Evolutionary conservation across 2,113 vertebrate genomes (phyloP), one percentile per base, ranked within the genome.

Genomic region (Fulmarus glacialis): DNA sequence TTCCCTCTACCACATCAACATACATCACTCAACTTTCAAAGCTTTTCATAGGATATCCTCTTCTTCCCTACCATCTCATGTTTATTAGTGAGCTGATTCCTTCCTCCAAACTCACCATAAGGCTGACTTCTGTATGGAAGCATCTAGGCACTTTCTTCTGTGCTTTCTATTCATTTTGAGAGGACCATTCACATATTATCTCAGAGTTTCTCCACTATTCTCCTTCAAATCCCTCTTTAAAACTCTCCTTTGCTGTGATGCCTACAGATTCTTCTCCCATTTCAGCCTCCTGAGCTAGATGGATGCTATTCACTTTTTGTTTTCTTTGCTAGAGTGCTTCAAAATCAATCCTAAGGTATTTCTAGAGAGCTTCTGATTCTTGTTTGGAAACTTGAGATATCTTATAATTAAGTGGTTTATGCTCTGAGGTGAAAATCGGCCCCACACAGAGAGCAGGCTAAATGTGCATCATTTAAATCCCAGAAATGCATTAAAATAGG

Each of bases 371-470:
- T 55, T 66, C 67, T 94, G 50, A 93, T 87, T 96, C 91, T 91
- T 97, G 94, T 96, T 96, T 96, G 93, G 68, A 95, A 97, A 97
- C 94, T 87, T 79, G 72, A 43, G 22, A 4, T 96, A 53, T 89
- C 82, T 90, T 77, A 58, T 96, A 97, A 97, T 96, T 96, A 96
- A 93, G 89, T 95, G 91, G 23, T 95, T 96, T 95, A 70, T n/a
- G 63, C 72, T 95, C 71, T 92, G 86, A 96, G 80, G 82, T 96
- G 91, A 92, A 95, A 96, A 96, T 96, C 91, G 94, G 86, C 93
- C 80, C 67, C 95, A 92, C 94, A 97, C 93, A 90, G 94, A 86
- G 93, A 90, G 75, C 71, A 81, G 67, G 24, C 40, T 94, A 64
- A 92, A 78, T 66, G 50, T 58, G 71, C 67, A 45, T 81, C 36